Base-by-base conservation (phyloP, 2,888 invertebrate species). In the Saturnia japonica region DNA sequence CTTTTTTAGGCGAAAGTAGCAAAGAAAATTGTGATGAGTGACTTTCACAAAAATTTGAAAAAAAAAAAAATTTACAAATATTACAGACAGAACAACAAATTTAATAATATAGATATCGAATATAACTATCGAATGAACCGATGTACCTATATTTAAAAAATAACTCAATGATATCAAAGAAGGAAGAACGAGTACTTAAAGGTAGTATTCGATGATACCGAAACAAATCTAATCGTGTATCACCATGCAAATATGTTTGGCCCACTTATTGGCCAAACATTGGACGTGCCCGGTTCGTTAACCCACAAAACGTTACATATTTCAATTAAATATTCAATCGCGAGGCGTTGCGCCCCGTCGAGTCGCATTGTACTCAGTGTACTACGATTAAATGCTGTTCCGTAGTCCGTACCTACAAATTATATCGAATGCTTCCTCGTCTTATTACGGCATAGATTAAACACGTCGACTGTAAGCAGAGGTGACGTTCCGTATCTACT, bases 251-350 rank as follows among this genome's bases (percentile, higher is more conserved):
- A 68, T 68, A 71, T 47, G 47, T 62, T 66, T 71, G 71, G 68
- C 64, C 71, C 68, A 71, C 47, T 68, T 71, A 67, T 69, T 67
- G 72, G 71, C 42, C 69, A 72, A 71, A 69, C 69, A 71, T 72
- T 69, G 62, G 72, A 67, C 66, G 54, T 40, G 64, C 40, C 47
- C 43, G 45, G 72, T 71, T 64, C 68, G 47, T 68, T 64, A 68
- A 62, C 64, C 71, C 16, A 34, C 78, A 81, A 79, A 51, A 79
- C 80, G 86, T 81, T 86, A 85, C 79, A 86, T 84, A 87, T 90
- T 88, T 71, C 86, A 89, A 91, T 93, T 88, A 91, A 91, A 90
- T 87, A 90, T 90, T 91, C 87, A 89, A 88, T 88, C 82, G 85
- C 78, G 78, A 78, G 79, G 79, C 80, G 78, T 76, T 74, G 80